Base-by-base conservation (phyloP, 2,113 vertebrate genomes). In the Festucalex cinctus region DNA sequence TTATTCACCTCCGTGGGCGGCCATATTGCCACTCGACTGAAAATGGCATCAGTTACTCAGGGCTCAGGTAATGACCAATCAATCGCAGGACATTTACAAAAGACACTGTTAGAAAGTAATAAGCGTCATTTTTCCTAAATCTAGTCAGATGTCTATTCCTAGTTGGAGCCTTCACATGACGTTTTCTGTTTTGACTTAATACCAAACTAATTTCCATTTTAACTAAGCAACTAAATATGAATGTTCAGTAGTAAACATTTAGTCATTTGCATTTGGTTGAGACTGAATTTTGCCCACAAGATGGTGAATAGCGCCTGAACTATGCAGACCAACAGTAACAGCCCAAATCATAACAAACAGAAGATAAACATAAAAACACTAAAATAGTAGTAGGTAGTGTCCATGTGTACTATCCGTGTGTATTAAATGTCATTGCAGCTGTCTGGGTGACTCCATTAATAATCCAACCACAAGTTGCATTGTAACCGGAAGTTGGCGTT, bases 401-500 rank as follows among this genome's bases (percentile, higher is more conserved):
- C 20, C 19, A 61, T 24, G 41, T 32, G 26, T 26, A 35, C 7
- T 5, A 48, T 44, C 16, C 14, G 4, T 8, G 61, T 63, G n/a
- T 48, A 49, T 49, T 64, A 48, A 64, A 35, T 35, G 43, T 64
- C 17, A 10, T 28, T 13, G 63, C 63, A 48, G 26, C 62, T 49
- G 63, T 65, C 63, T n/a, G 44, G 24, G 19, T 51, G 46, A 51
- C 17, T n/a, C 22, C 37, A 6, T 49, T 49, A 64, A 10, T 63
- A 9, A 63, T 64, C 32, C 9, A 8, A 32, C 26, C 19, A 32
- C 17, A 37, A 73, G 46, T 65, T 63, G 12, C 58, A 36, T 64
- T 59, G 26, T 39, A 51, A 67, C 77, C 48, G 84, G 70, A 68
- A 65, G 35, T 39, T 69, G 36, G n/a, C 78, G 74, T 74, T 75